Conservation (phyloP, 2,888 invertebrate genomes). For the Miltochrista miniata region DNA sequence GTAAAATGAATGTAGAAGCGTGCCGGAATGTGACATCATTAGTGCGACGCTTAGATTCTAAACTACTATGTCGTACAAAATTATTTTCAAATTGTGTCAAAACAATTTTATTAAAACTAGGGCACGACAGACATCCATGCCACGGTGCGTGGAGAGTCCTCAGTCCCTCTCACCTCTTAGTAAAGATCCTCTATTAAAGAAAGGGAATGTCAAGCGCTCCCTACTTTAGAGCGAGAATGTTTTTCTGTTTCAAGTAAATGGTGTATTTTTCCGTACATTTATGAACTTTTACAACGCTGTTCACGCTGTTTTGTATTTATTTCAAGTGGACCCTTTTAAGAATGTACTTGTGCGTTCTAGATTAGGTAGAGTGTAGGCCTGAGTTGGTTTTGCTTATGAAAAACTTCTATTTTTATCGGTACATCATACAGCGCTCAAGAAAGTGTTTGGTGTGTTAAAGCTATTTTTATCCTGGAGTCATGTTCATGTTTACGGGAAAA, state of each 20-base stretch:
- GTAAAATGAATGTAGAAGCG: too few relatives aligned
- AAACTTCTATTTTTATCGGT: too few relatives aligned
- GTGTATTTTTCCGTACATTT: constrained; percentile 29
- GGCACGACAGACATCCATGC: constrained; percentile 62
- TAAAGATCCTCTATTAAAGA: constrained; percentile 61
- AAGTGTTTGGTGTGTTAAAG: too few relatives aligned
- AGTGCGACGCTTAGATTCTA: constrained; percentile 41
- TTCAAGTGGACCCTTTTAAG: too few relatives aligned
- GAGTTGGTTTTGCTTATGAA: too few relatives aligned
- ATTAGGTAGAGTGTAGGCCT: too few relatives aligned
- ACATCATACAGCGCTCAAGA: too few relatives aligned
- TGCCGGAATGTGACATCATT: constrained; percentile 44
- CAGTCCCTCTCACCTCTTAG: constrained; percentile 43
- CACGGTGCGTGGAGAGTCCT: constrained; percentile 51
- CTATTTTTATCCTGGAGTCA: too few relatives aligned
- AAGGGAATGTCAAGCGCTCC: constrained; percentile 43
- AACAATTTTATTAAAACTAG: constrained; percentile 53
- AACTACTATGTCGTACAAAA: constrained; percentile 42
- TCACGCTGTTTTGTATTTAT: too few relatives aligned
- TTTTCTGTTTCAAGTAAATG: constrained; percentile 52
- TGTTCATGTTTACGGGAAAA: too few relatives aligned
- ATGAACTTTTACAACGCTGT: constrained; percentile 10
- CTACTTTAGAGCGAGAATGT: constrained; percentile 44
- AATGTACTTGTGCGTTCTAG: too few relatives aligned
- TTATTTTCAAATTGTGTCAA: constrained; percentile 54